phyloP scores from a whole-genome alignment of 2,888 invertebrate genomes.

The Brenthis daphne region DNA sequence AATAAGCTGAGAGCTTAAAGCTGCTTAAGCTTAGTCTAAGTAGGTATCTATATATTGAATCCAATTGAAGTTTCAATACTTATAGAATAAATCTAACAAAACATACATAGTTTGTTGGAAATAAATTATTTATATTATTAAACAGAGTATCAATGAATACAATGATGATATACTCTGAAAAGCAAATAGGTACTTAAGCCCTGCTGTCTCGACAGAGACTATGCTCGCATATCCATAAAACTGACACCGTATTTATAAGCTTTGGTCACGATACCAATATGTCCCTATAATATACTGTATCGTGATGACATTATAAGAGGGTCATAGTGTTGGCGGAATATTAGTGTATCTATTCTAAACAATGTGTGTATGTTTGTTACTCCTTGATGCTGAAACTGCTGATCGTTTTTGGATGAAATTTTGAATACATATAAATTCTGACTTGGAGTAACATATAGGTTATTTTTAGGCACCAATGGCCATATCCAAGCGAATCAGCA shows the following conservation, averaged over 20 bases:
- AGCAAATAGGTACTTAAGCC: constrained; percentile 15
- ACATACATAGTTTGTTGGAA: too few species aligned
- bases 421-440: too few species aligned
- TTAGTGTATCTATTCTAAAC: not conserved
- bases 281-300: constrained; percentile 75
- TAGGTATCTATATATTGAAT: too few species aligned
- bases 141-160: not conserved
- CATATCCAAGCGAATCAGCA: too few species aligned
- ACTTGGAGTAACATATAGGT: not conserved
- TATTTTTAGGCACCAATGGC: too few species aligned
- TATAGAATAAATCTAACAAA: too few species aligned
- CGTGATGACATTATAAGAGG: constrained; percentile 66
- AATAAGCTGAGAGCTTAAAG: too few species aligned
- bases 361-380: not conserved
- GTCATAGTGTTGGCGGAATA: constrained; percentile 45
- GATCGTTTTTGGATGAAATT: too few species aligned
- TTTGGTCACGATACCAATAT: constrained; percentile 78
- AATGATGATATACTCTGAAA: constrained; percentile 5
- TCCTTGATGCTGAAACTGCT: too few species aligned
- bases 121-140: constrained; percentile 1
- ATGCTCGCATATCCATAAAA: constrained; percentile 64
- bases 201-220: constrained; percentile 43
- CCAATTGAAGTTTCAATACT: too few species aligned
- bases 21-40: too few species aligned
- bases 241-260: constrained; percentile 67